A percentile compares a stretch with the other conserved stretches of the same genome.
phyloP scores from a whole-genome alignment of 2,113 vertebrate species.

The Vulpes vulpes region DNA sequence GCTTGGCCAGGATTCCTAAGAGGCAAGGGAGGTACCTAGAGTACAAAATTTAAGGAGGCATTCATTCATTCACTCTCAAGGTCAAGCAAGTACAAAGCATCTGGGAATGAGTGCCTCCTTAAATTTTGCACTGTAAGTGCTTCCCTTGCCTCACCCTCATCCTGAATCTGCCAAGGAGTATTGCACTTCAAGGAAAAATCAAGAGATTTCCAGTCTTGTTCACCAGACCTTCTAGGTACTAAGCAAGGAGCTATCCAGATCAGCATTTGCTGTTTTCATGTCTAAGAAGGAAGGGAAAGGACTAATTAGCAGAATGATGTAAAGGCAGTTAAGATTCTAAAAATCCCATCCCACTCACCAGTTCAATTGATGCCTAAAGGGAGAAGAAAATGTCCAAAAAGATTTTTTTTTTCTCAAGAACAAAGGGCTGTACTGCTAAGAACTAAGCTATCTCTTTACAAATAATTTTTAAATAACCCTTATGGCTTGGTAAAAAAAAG shows the following conservation, averaged over 20 bases:
- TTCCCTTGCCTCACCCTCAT: neutral
- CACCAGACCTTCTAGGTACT: neutral
- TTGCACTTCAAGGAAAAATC: neutral
- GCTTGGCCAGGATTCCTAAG: neutral
- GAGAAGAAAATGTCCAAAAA: slow-evolving; percentile 5
- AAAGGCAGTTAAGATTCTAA: slow-evolving; percentile 64
- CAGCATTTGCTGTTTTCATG: slow-evolving; percentile 6
- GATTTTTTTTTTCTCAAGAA: slow-evolving; percentile 29
- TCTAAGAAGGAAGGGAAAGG: neutral
- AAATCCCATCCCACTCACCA: neutral
- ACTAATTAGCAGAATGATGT: slow-evolving; percentile 1
- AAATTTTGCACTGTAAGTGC: neutral
- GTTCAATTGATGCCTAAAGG: slow-evolving; percentile 51
- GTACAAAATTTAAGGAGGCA: neutral
- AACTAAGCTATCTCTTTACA: slow-evolving; percentile 47
- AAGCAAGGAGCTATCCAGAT: neutral
- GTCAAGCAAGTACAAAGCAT: neutral
- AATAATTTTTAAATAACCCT: slow-evolving; percentile 41
- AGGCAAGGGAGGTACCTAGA: neutral
- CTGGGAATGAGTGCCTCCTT: neutral
- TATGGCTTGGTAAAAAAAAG: slow-evolving; percentile 9
- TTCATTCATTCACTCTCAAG: neutral
- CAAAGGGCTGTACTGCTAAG: neutral
- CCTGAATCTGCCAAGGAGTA: neutral
- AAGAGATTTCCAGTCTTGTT: neutral